Percentiles rank a stretch among this genome's conserved stretches.
Conservation (phyloP, 2,113 vertebrate genomes). For the Cyprinus carpio region DNA sequence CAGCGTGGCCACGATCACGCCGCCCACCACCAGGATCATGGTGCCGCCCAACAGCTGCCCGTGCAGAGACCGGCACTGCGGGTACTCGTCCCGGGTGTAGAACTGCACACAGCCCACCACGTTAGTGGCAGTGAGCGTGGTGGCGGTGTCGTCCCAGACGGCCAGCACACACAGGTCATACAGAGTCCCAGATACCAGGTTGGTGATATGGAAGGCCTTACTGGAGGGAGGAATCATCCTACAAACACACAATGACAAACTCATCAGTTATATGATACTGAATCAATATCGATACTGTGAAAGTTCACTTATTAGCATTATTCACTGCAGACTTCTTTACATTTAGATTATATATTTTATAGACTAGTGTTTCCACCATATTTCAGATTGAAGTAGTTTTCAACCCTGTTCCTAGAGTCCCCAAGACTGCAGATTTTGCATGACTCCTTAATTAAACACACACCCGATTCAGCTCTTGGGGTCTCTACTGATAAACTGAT, state of each 20-base stretch:
- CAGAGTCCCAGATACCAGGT: slow-evolving; percentile 90
- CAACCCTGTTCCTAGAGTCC: neutral
- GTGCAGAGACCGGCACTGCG: slow-evolving; percentile 91
- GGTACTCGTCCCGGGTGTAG: slow-evolving; percentile 89
- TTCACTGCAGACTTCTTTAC: too few species aligned
- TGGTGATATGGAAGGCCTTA: slow-evolving; percentile 93
- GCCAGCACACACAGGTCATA: slow-evolving; percentile 96
- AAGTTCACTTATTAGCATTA: too few species aligned
- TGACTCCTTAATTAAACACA: too few species aligned
- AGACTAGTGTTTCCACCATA: too few species aligned
- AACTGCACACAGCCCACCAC: slow-evolving; percentile 94
- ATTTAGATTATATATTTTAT: too few species aligned
- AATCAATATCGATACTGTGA: neutral
- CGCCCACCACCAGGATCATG: slow-evolving; percentile 96
- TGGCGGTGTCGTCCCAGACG: slow-evolving; percentile 94
- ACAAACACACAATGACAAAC: slow-evolving; percentile 45
- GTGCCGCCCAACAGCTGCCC: slow-evolving; percentile 94
- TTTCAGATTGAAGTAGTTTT: neutral
- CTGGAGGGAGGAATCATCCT: slow-evolving; percentile 96
- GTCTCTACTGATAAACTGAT: too few species aligned
- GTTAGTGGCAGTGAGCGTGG: slow-evolving; percentile 94
- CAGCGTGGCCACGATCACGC: slow-evolving; percentile 92
- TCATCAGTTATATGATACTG: neutral
- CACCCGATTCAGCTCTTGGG: too few species aligned
- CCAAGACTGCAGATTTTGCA: too few species aligned